A percentile compares a stretch with the other conserved stretches of the same genome.
Conservation (phyloP, 2,113 vertebrate species). For the Colinus virginianus region DNA sequence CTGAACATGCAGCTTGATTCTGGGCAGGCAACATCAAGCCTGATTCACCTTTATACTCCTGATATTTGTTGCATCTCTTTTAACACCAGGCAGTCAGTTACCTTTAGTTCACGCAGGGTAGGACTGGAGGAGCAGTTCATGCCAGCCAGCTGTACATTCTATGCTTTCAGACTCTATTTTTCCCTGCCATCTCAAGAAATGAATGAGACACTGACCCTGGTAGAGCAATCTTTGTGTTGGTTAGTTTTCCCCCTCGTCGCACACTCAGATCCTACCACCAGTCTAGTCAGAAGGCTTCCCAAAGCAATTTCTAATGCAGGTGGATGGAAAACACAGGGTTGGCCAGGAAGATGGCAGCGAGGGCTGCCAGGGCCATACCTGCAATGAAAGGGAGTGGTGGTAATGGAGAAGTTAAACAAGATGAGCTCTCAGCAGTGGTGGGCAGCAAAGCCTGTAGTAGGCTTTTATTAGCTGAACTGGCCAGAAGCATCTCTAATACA, state of each 20-base stretch:
- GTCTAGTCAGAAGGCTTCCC: neutral
- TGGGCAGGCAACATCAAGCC: neutral
- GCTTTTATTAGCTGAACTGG: neutral
- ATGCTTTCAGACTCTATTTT: neutral
- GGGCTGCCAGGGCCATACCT: neutral
- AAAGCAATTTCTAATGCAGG: neutral
- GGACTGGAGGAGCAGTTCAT: neutral
- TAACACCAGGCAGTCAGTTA: neutral
- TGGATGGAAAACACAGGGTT: accelerated
- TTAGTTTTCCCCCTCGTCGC: neutral
- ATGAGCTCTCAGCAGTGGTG: neutral
- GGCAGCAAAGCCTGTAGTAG: neutral
- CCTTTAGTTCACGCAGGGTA: neutral
- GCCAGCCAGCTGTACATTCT: neutral
- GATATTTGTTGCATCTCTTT: neutral
- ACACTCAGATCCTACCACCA: neutral
- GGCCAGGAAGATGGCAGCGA: neutral
- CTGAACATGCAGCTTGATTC: neutral
- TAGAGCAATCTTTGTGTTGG: neutral
- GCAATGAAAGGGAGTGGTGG: neutral
- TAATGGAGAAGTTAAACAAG: neutral
- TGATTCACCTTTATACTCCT: neutral
- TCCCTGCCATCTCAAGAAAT: neutral
- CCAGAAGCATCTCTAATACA: neutral
- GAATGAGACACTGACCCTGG: accelerated